Evolutionary conservation across 2,888 invertebrate genomes (phyloP).

Genomic region (Parapristionchus giblindavisi): DNA sequence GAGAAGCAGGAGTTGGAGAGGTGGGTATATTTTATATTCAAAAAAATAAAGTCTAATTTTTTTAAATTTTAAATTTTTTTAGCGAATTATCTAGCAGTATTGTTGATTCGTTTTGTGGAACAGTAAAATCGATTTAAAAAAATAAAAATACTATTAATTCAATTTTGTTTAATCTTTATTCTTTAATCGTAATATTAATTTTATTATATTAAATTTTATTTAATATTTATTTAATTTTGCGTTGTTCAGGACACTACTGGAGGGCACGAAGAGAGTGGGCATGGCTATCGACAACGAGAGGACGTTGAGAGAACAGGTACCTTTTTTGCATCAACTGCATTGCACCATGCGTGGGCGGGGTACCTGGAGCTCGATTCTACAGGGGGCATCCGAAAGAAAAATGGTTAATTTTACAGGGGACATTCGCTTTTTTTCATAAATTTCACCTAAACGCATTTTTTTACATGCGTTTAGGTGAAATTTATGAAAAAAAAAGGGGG

Average conservation of each 20-base stretch:
- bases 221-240: background rate
- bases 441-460: too few relatives aligned
- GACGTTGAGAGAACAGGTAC: constrained; percentile 49
- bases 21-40: background rate
- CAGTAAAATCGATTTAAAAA: background rate
- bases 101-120: background rate
- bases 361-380: too few relatives aligned
- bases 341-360: too few relatives aligned
- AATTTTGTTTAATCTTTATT: too few relatives aligned
- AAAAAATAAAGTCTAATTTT: background rate
- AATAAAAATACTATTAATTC: too few relatives aligned
- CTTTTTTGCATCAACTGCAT: constrained; percentile 4
- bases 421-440: too few relatives aligned
- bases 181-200: too few relatives aligned
- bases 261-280: constrained; percentile 53
- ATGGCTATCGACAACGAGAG: constrained; percentile 52
- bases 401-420: too few relatives aligned
- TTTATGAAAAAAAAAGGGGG: too few relatives aligned
- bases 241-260: constrained; percentile 40
- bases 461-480: too few relatives aligned
- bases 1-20: constrained; percentile 56
- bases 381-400: too few relatives aligned
- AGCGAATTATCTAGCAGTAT: background rate
- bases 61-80: background rate
- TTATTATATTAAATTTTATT: too few relatives aligned